Percentiles rank a stretch among this genome's conserved stretches.
These are phyloP conservation scores for Takifugu flavidus DNA, from an alignment of 2,113 vertebrate species.

Conservation along the genomic window DNA sequence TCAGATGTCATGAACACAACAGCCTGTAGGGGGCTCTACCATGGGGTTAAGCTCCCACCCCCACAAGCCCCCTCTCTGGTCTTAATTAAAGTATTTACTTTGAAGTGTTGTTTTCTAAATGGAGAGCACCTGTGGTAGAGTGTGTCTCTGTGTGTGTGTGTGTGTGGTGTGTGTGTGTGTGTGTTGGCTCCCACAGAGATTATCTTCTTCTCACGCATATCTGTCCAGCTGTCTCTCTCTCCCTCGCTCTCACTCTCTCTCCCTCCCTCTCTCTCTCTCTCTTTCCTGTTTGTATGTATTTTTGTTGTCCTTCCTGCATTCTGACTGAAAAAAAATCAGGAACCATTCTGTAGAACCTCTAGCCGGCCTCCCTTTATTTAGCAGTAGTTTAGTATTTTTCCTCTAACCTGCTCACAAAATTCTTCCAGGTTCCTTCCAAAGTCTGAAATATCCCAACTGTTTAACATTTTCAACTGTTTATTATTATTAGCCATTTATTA, in stretches of 20 bases:
- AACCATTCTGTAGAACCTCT: background rate
- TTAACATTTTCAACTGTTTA: no score
- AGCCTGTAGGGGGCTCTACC: constrained; percentile 13
- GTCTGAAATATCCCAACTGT: no score
- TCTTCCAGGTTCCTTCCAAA: no score
- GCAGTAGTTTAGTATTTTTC: background rate
- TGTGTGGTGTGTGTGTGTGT: constrained; percentile 10
- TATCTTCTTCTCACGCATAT: constrained; percentile 50
- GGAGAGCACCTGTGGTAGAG: constrained; percentile 40
- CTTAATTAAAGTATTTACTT: constrained; percentile 52
- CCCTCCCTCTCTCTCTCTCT: background rate
- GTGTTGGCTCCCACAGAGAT: constrained; percentile 41
- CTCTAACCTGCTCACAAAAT: background rate
- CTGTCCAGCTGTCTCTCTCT: constrained; percentile 38
- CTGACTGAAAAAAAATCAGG: background rate
- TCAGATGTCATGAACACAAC: background rate
- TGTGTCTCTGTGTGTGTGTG: constrained; percentile 6
- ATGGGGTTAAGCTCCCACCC: background rate
- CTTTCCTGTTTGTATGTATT: background rate
- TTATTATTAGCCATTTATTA: no score
- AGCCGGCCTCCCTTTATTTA: background rate
- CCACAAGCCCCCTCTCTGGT: constrained; percentile 26
- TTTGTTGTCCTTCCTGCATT: constrained; percentile 8
- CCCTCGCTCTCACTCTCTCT: background rate
- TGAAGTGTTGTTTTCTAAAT: constrained; percentile 53